Percentiles rank a stretch among this genome's conserved stretches.
Evolutionary conservation across 2,888 invertebrate genomes (phyloP).

Genomic region (Apoderus coryli): DNA sequence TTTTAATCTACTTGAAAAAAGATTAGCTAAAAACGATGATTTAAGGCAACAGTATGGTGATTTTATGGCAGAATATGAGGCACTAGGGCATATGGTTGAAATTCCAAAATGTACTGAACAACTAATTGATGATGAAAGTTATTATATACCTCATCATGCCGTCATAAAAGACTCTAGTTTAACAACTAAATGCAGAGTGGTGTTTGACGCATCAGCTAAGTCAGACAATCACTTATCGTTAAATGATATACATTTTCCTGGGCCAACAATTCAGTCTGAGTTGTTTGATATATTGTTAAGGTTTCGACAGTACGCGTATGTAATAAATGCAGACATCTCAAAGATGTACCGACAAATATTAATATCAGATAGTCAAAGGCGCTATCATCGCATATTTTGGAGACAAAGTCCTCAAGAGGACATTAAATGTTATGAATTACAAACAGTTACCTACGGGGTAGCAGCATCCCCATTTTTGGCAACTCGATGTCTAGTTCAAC

Average conservation of each 20-base stretch:
- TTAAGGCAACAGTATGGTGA: slow-evolving; percentile 13
- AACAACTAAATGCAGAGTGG: too few relatives aligned
- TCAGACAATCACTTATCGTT: too few relatives aligned
- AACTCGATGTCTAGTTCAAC: too few relatives aligned
- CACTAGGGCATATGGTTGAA: slow-evolving; percentile 13
- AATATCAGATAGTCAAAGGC: slow-evolving; percentile 6
- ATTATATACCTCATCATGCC: slow-evolving; percentile 18
- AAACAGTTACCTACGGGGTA: too few relatives aligned
- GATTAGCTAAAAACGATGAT: slow-evolving; percentile 8
- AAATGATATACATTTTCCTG: too few relatives aligned
- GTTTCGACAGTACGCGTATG: slow-evolving; percentile 13
- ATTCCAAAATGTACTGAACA: slow-evolving; percentile 3
- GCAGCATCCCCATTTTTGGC: too few relatives aligned
- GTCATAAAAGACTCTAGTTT: slow-evolving; percentile 15
- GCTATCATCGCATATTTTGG: slow-evolving; percentile 15
- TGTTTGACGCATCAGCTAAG: slow-evolving; percentile 18
- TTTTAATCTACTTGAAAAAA: slow-evolving; percentile 13
- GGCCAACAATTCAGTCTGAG: too few relatives aligned
- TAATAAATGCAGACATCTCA: slow-evolving; percentile 13
- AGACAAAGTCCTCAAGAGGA: slow-evolving; percentile 10
- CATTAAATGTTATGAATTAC: too few relatives aligned
- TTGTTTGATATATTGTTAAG: slow-evolving; percentile 15
- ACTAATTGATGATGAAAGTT: slow-evolving; percentile 5
- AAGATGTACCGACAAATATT: slow-evolving; percentile 16
- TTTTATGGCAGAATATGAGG: slow-evolving; percentile 15